Evolutionary conservation across 2,113 vertebrate genomes (phyloP), one percentile per base, ranked within the genome.

Genomic region (Sclerurus mexicanus): DNA sequence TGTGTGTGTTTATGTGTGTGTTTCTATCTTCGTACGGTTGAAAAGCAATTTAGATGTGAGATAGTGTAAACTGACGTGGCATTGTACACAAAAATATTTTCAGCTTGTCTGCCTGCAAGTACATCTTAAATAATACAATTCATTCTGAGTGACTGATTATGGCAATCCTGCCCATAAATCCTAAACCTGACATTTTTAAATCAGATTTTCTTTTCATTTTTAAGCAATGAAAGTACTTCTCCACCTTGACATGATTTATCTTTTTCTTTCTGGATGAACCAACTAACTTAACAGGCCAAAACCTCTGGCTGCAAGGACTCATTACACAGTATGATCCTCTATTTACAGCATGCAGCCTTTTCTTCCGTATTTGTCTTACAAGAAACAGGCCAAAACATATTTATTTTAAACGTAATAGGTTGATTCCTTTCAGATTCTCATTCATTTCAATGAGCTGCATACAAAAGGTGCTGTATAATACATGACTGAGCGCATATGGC

Each of bases 191-290:
- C 87, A 91, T 94, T 95, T 87, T 69, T 78, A 96, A 96, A 97
- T 93, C 74, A 92, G 75, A 73, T 93, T 77, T 89, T 82, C 77
- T 93, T 93, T 94, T 78, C 39, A 78, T 91, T 96, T 96, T 95
- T 85, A 95, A 86, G 75, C 74, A 95, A 60, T 93, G 58, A 88
- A 95, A 94, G 78, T 28, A 56, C 67, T 96, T 93, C 67, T 56
- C 60, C 39, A 81, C 78, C 89, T 93, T 24, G 27, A 91, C 60
- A 59, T 40, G 56, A 89, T 85, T 82, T 53, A 89, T 94, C 13
- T 4, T 85, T 95, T 81, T 67, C 55, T 59, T 62, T 35, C 52
- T 91, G 53, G 52, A 85, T 89, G 47, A 96, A 62, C 40, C 69
- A 90, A 37, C 47, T 78, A 80, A 92, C 74, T 90, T 79, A 74